Conservation (phyloP, 2,888 invertebrate genomes). For the Drosophila engyochracea region DNA sequence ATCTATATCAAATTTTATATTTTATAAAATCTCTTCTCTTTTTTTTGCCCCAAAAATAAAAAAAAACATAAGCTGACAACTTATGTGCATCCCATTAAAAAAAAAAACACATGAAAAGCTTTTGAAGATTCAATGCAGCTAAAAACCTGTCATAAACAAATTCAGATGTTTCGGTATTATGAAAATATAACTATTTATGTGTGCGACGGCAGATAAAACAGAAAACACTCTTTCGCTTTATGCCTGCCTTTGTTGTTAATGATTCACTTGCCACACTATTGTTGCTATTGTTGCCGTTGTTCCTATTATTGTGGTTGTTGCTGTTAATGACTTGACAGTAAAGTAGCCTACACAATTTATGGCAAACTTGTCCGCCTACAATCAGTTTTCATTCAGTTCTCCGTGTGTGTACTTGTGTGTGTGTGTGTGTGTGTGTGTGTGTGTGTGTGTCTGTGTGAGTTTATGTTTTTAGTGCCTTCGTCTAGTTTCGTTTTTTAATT, state of each 20-base stretch:
- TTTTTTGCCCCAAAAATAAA: background rate
- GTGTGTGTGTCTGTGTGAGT: slow-evolving; percentile 17
- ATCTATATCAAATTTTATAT: slow-evolving; percentile 5
- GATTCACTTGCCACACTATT: slow-evolving; percentile 62
- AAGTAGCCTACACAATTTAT: slow-evolving; percentile 80
- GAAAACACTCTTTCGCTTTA: slow-evolving; percentile 37
- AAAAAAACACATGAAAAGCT: background rate
- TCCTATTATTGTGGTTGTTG: slow-evolving; percentile 42
- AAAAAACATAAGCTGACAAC: background rate
- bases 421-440: slow-evolving; percentile 12
- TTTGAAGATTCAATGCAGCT: background rate
- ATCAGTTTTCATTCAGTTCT: slow-evolving; percentile 68
- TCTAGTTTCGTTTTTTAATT: slow-evolving; percentile 70
- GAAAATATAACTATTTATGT: background rate
- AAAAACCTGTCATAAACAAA: background rate
- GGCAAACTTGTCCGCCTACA: slow-evolving; percentile 79
- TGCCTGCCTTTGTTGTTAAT: slow-evolving; percentile 64
- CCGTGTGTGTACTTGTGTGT: slow-evolving; percentile 10
- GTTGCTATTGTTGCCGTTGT: slow-evolving; percentile 34
- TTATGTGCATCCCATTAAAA: background rate
- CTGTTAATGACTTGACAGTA: slow-evolving; percentile 77
- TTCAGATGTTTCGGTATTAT: slow-evolving; percentile 4
- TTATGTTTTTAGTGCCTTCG: slow-evolving; percentile 51
- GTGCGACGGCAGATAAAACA: slow-evolving; percentile 31
- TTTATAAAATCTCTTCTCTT: background rate